A percentile compares a stretch with the other conserved stretches of the same genome.
These are phyloP conservation scores for Apeira syringaria DNA, from an alignment of 2,888 invertebrate species.

Conservation along the genomic window DNA sequence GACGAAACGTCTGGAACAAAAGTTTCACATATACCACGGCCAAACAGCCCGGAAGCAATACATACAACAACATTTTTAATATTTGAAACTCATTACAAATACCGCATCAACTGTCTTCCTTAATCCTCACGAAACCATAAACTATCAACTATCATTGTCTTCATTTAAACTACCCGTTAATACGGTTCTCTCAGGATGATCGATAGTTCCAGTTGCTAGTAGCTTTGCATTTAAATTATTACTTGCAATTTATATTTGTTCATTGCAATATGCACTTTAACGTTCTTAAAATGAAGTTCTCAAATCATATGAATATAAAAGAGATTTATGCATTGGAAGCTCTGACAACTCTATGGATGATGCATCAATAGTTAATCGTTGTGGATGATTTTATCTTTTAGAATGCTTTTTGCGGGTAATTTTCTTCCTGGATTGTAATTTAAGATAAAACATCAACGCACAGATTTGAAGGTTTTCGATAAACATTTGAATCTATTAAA, in stretches of 20 bases:
- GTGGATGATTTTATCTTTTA: constrained; percentile 35
- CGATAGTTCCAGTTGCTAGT: constrained; percentile 56
- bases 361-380: constrained; percentile 45
- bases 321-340: constrained; percentile 34
- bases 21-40: no score
- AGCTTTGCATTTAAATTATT: constrained; percentile 52
- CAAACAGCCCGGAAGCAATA: no score
- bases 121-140: no score
- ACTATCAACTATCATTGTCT: constrained; percentile 48
- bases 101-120: no score
- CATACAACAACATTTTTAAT: no score
- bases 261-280: constrained; percentile 34
- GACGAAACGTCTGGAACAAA: no score
- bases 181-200: constrained; percentile 54
- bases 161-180: constrained; percentile 57
- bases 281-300: constrained; percentile 6
- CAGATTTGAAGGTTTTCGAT: no score
- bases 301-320: constrained; percentile 11
- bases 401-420: constrained; percentile 6
- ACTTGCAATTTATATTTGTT: constrained; percentile 33
- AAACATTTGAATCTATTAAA: no score
- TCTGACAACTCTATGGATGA: constrained; percentile 62
- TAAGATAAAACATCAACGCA: no score
- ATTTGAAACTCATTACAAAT: no score
- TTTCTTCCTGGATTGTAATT: no score